Conservation (phyloP, 1,140 invertebrate genomes). For the Zeugodacus cucurbitae region DNA sequence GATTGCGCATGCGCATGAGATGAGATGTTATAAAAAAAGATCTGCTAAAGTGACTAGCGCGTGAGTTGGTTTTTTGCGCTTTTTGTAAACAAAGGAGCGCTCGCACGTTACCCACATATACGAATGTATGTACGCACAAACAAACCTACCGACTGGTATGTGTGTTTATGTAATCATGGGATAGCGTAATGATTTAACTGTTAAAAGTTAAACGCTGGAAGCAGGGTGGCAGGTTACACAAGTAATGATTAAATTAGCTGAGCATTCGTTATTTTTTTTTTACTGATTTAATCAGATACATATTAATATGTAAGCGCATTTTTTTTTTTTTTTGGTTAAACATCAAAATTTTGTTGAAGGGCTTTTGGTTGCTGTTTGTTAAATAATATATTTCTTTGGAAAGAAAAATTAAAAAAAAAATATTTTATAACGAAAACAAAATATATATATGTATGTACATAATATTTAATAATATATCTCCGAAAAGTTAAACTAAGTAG, state of each 20-base stretch:
- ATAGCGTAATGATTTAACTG: neutral
- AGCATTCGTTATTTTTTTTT: neutral
- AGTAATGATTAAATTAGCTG: neutral
- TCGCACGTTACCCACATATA: neutral
- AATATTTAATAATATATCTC: too few relatives aligned
- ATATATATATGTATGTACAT: too few relatives aligned
- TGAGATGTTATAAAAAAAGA: neutral
- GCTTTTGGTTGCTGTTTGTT: too few relatives aligned
- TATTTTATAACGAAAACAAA: too few relatives aligned
- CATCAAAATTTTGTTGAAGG: too few relatives aligned
- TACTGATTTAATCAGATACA: neutral
- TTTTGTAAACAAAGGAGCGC: conserved; percentile 29
- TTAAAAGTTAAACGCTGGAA: neutral
- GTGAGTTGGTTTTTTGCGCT: neutral
- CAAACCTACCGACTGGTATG: neutral
- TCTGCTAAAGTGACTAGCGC: neutral
- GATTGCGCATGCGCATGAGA: neutral
- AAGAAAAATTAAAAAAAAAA: too few relatives aligned
- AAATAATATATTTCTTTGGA: too few relatives aligned
- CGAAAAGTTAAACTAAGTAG: too few relatives aligned
- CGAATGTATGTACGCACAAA: neutral
- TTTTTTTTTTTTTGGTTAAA: too few relatives aligned
- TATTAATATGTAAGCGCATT: neutral
- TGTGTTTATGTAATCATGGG: neutral
- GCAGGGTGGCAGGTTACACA: neutral